Conservation (phyloP, 2,888 invertebrate genomes). For the Dyspetes luteomarginatus region DNA sequence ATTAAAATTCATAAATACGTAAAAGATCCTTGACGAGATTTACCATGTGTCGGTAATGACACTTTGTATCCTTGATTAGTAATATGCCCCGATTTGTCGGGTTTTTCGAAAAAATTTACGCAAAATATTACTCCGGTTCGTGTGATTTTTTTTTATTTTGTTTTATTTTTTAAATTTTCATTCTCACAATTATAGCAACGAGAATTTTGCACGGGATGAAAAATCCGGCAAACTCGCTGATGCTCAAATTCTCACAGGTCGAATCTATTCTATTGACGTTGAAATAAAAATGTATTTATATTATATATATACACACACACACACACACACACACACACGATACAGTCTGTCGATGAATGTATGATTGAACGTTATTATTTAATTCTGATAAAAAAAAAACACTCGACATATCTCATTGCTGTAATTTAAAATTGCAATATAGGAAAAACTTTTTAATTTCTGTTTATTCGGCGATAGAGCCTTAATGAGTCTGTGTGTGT, state of each 20-base stretch:
- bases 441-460: slow-evolving; percentile 12
- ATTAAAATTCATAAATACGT: too few relatives aligned
- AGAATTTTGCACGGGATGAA: background rate
- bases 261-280: background rate
- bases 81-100: too few relatives aligned
- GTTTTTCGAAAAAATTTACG: too few relatives aligned
- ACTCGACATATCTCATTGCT: slow-evolving; percentile 23
- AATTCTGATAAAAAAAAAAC: background rate
- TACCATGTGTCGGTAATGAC: too few relatives aligned
- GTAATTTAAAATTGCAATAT: background rate
- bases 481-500: background rate
- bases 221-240: background rate
- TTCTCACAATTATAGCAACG: background rate
- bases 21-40: too few relatives aligned
- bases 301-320: too few relatives aligned
- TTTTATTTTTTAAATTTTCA: slow-evolving; percentile 19
- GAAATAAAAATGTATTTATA: background rate
- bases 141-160: slow-evolving; percentile 10
- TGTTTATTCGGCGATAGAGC: slow-evolving; percentile 22
- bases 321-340: too few relatives aligned
- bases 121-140: slow-evolving; percentile 22
- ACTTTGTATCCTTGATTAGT: too few relatives aligned
- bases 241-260: slow-evolving; percentile 25
- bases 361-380: background rate
- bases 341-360: background rate